These are phyloP conservation scores for Oegoconia quadripuncta DNA, from an alignment of 2,888 invertebrate genomes.

Conservation along the genomic window DNA sequence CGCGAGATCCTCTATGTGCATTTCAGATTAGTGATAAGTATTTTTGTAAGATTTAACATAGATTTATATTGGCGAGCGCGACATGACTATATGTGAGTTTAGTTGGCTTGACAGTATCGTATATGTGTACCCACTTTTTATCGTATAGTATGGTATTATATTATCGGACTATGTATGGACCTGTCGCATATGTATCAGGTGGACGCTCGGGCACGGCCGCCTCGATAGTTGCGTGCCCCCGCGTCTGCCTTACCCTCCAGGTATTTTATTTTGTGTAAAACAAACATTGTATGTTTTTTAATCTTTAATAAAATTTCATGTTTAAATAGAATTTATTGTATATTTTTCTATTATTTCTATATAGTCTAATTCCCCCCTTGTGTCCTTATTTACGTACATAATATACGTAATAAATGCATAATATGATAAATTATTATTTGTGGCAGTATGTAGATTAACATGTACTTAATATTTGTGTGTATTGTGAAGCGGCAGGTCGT, in stretches of 20 bases:
- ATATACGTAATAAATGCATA: constrained; percentile 55
- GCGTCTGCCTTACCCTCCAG: constrained; percentile 59
- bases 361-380: constrained; percentile 52
- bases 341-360: constrained; percentile 76
- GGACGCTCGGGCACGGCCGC: constrained; percentile 38
- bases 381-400: constrained; percentile 69
- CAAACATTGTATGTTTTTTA: constrained; percentile 75
- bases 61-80: constrained; percentile 74
- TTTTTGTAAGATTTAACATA: constrained; percentile 78
- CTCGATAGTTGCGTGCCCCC: constrained; percentile 37
- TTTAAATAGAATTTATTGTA: constrained; percentile 78
- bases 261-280: constrained; percentile 78
- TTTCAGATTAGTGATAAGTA: constrained; percentile 78
- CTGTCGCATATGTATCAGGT: constrained; percentile 66
- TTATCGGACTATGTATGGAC: constrained; percentile 74
- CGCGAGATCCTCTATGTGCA: constrained; percentile 75
- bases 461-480: constrained; percentile 60
- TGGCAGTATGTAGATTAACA: constrained; percentile 72
- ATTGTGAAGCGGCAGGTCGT: constrained; percentile 60
- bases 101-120: constrained; percentile 75
- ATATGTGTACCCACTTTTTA: constrained; percentile 71
- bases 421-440: constrained; percentile 70
- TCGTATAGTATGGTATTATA: constrained; percentile 75
- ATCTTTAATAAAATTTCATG: constrained; percentile 78
- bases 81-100: constrained; percentile 75